Conservation (phyloP, 2,888 invertebrate species). For the Meteorus cinctellus region DNA sequence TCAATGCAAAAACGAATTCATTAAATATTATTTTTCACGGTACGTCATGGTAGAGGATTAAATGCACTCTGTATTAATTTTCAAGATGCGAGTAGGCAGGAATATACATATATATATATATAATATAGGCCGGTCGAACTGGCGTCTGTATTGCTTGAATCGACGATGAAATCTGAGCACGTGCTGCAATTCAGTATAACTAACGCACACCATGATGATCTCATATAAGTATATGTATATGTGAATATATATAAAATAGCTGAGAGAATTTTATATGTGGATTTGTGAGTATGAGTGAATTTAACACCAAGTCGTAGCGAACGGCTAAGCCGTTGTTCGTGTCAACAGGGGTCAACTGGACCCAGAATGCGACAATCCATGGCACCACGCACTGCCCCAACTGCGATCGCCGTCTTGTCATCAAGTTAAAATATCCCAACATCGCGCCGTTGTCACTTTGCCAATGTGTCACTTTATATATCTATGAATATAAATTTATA, state of each 20-base stretch:
- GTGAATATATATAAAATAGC: conserved; percentile 62
- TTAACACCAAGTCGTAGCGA: conserved; percentile 63
- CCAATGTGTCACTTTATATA: conserved; percentile 1
- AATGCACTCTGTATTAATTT: not conserved
- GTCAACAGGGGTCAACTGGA: conserved; percentile 73
- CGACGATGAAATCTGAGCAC: conserved; percentile 72
- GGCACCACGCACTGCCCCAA: conserved; percentile 52
- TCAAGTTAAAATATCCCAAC: conserved; percentile 19
- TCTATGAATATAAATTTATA: conserved; percentile 1
- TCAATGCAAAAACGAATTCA: no score
- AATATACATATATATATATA: conserved; percentile 20
- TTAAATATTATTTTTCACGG: not conserved
- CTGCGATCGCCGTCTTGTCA: conserved; percentile 25
- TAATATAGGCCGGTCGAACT: conserved; percentile 46
- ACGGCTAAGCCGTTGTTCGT: conserved; percentile 72
- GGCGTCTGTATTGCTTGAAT: conserved; percentile 27
- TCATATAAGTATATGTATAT: conserved; percentile 49
- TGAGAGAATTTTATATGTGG: conserved; percentile 15
- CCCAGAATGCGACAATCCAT: conserved; percentile 73
- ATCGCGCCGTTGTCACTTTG: not conserved
- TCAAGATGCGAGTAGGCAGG: conserved; percentile 1
- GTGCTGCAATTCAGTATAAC: conserved; percentile 68
- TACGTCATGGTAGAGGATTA: not conserved
- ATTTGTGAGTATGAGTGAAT: conserved; percentile 64
- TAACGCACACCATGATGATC: conserved; percentile 38